Conservation (phyloP, 2,797 vertebrate species). For the Sebastes oblongus region DNA sequence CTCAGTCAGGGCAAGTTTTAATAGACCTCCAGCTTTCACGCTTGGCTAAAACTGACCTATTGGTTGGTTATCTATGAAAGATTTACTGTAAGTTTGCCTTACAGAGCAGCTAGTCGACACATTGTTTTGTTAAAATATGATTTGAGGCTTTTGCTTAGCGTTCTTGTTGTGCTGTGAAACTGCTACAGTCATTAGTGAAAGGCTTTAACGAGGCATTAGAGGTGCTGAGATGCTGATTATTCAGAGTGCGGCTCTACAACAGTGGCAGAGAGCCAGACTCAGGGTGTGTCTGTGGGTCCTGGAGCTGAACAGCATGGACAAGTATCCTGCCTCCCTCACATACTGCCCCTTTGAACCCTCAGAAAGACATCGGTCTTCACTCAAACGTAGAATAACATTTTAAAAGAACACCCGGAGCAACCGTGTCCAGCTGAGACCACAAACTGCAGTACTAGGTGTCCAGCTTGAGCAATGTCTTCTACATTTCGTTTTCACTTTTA, state of each 20-base stretch:
- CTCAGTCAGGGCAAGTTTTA: background rate
- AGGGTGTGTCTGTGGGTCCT: slow-evolving; percentile 49
- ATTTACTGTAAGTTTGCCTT: slow-evolving; percentile 2
- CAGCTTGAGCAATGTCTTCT: slow-evolving; percentile 13
- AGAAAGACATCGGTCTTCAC: slow-evolving; percentile 30
- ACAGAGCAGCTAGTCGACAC: background rate
- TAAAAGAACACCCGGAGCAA: slow-evolving; percentile 38
- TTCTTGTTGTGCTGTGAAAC: background rate
- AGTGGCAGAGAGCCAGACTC: slow-evolving; percentile 44
- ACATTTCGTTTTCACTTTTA: background rate
- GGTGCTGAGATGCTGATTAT: slow-evolving; percentile 37
- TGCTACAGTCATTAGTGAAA: background rate
- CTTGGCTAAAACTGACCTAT: background rate
- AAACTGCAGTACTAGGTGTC: background rate
- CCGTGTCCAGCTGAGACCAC: slow-evolving; percentile 55
- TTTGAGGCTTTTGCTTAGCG: background rate
- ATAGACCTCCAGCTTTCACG: background rate
- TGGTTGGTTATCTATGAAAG: background rate
- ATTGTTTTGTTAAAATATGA: background rate
- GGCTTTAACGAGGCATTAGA: slow-evolving; percentile 10
- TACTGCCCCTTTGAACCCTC: slow-evolving; percentile 39
- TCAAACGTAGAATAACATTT: slow-evolving; percentile 59
- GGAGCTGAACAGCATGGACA: slow-evolving; percentile 44
- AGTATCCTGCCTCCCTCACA: slow-evolving; percentile 53
- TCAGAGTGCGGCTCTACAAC: slow-evolving; percentile 23